A percentile compares a stretch with the other conserved stretches of the same genome.
These are phyloP conservation scores for Amblyteles armatorius DNA, from an alignment of 2,888 invertebrate genomes.

Conservation along the genomic window DNA sequence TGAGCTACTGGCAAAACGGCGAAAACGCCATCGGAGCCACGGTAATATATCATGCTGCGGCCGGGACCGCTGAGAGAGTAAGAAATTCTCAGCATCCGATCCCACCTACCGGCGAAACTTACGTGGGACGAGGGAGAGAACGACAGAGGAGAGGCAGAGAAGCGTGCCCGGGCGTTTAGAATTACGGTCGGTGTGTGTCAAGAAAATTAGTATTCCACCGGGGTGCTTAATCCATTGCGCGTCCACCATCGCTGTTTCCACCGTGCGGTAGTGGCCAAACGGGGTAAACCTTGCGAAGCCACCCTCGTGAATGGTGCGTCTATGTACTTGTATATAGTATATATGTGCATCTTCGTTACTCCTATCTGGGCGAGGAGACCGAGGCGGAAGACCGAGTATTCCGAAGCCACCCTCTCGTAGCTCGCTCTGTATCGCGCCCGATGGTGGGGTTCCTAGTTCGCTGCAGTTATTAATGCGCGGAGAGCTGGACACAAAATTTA, in stretches of 20 bases:
- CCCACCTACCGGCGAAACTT: conserved; percentile 8
- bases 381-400: conserved; percentile 6
- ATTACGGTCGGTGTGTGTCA: conserved; percentile 66
- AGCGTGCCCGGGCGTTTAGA: conserved; percentile 54
- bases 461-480: conserved; percentile 14
- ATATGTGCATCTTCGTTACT: conserved; percentile 1
- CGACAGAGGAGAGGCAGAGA: conserved; percentile 20
- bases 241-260: conserved; percentile 20
- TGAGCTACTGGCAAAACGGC: conserved; percentile 19
- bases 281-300: conserved; percentile 30
- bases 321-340: conserved; percentile 6
- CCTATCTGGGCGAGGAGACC: not conserved
- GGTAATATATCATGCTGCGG: conserved; percentile 62
- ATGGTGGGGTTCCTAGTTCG: not conserved
- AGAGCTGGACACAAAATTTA: not conserved
- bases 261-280: conserved; percentile 12
- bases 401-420: conserved; percentile 18
- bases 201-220: conserved; percentile 75
- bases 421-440: conserved; percentile 8
- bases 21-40: conserved; percentile 50
- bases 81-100: conserved; percentile 65
- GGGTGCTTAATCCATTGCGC: conserved; percentile 51
- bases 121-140: not conserved
- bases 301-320: conserved; percentile 52
- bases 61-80: conserved; percentile 48